Evolutionary conservation across 2,113 vertebrate genomes (phyloP).

Genomic region (Petrocephalus zakoni): DNA sequence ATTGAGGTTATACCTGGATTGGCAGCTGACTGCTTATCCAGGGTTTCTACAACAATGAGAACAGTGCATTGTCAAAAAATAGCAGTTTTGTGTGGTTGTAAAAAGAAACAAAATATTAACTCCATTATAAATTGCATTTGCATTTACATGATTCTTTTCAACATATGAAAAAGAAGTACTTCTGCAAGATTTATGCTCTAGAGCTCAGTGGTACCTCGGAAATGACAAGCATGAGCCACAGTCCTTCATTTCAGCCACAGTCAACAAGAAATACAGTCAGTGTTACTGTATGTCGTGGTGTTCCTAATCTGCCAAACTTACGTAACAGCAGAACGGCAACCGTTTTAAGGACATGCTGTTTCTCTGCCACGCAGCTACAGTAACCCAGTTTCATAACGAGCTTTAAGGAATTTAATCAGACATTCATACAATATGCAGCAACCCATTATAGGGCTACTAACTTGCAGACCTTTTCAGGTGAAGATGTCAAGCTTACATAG

Average conservation of each 20-base stretch:
- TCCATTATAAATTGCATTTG: not conserved
- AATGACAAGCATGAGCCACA: not conserved
- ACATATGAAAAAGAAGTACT: not conserved
- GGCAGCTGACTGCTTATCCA: not conserved
- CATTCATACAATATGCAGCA: not conserved
- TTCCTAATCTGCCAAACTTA: not conserved
- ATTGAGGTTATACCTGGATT: not conserved
- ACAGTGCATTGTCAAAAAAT: not conserved
- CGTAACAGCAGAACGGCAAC: not conserved
- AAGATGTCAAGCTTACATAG: not conserved
- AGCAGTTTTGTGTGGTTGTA: not conserved
- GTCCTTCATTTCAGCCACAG: not conserved
- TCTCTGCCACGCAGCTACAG: not conserved
- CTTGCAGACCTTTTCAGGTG: not conserved
- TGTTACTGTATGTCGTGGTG: not conserved
- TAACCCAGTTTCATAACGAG: conserved; percentile 4
- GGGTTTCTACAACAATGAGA: not conserved
- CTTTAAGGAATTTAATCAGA: not conserved
- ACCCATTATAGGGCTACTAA: not conserved
- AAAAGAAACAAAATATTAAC: not conserved
- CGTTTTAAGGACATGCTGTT: not conserved
- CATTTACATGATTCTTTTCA: not conserved
- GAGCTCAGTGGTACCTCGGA: not conserved
- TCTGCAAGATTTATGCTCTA: not conserved
- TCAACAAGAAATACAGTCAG: not conserved